Evolutionary conservation across 1,140 invertebrate genomes (phyloP).

Genomic region (Vollenhovia emeryi): DNA sequence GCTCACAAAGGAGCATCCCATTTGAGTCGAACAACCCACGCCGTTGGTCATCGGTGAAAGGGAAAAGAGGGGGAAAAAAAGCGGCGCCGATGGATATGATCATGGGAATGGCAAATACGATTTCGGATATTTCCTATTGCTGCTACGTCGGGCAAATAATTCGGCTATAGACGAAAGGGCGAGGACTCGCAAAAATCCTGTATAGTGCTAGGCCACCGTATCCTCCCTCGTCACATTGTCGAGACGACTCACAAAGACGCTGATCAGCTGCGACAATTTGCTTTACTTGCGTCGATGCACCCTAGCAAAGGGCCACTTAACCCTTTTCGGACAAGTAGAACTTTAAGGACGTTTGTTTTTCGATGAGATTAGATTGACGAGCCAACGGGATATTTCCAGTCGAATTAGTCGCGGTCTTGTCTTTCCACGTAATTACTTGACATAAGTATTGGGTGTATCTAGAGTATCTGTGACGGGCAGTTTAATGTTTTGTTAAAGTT

Average conservation of each 20-base stretch:
- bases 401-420: slow-evolving; percentile 4
- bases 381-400: not conserved
- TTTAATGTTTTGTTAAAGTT: not conserved
- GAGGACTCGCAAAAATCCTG: slow-evolving; percentile 78
- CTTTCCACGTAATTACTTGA: not conserved
- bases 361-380: not conserved
- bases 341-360: slow-evolving; percentile 25
- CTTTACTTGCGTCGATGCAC: slow-evolving; percentile 58
- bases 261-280: slow-evolving; percentile 66
- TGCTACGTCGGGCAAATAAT: slow-evolving; percentile 72
- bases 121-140: slow-evolving; percentile 71
- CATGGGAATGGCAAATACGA: slow-evolving; percentile 84
- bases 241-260: slow-evolving; percentile 25
- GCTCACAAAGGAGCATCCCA: slow-evolving; percentile 78
- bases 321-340: slow-evolving; percentile 67
- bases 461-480: not conserved
- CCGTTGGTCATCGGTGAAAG: slow-evolving; percentile 80
- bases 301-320: slow-evolving; percentile 62
- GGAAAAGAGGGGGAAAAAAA: slow-evolving; percentile 51
- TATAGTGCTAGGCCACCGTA: slow-evolving; percentile 37
- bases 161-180: slow-evolving; percentile 63
- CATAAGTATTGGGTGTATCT: not conserved
- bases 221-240: slow-evolving; percentile 3
- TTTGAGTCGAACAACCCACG: slow-evolving; percentile 75
- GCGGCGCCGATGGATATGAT: slow-evolving; percentile 75